Conservation (phyloP, 1,140 invertebrate species). For the Zaprionus camerounensis region DNA sequence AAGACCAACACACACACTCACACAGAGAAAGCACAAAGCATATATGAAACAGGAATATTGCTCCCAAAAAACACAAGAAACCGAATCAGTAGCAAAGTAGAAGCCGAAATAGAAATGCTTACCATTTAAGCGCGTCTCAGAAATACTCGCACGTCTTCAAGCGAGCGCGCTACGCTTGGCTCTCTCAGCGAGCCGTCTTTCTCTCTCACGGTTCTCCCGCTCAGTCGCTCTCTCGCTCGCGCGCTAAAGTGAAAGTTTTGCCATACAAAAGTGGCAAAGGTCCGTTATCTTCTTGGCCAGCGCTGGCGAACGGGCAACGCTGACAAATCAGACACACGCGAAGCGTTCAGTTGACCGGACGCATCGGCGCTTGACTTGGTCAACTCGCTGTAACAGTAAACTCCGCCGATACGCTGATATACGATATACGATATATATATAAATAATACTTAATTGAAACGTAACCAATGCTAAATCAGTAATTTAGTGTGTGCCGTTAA, state of each 20-base stretch:
- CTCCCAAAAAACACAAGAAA: conserved; percentile 17
- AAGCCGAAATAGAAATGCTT: conserved; percentile 74
- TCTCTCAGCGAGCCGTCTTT: conserved; percentile 21
- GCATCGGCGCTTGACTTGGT: conserved; percentile 59
- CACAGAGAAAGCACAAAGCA: conserved; percentile 54
- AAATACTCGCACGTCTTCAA: conserved; percentile 71
- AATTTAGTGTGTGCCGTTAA: conserved; percentile 29
- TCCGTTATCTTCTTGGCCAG: conserved; percentile 79
- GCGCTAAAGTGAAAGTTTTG: conserved; percentile 83
- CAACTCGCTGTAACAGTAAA: conserved; percentile 5
- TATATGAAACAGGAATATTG: conserved; percentile 56
- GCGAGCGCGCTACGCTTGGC: conserved; percentile 12
- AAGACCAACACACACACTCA: conserved; percentile 9
- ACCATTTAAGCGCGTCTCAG: conserved; percentile 74
- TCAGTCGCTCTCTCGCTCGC: conserved; percentile 30
- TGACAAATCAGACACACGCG: conserved; percentile 78
- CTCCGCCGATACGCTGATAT: too few species aligned
- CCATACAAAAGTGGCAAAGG: conserved; percentile 79
- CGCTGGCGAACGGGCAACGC: conserved; percentile 58
- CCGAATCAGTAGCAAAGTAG: conserved; percentile 58
- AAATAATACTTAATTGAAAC: conserved; percentile 37
- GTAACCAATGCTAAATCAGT: conserved; percentile 20
- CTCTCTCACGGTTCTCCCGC: conserved; percentile 20
- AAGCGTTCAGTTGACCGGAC: conserved; percentile 81
- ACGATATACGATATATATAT: too few species aligned